These are phyloP conservation scores for Callinectes sapidus DNA, from an alignment of 2,888 invertebrate genomes.

Conservation along the genomic window DNA sequence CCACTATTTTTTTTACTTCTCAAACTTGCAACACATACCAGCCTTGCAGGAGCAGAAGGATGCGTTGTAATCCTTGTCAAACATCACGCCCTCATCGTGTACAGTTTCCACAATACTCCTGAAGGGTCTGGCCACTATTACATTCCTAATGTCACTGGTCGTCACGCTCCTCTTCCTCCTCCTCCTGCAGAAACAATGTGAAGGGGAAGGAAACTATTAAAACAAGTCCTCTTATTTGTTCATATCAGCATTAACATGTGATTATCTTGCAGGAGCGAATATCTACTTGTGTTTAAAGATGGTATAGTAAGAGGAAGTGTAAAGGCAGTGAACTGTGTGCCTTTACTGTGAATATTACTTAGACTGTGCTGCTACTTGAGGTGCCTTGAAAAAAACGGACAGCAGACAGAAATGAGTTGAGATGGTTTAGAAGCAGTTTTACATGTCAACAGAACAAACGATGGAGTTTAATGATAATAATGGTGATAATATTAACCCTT, in stretches of 20 bases:
- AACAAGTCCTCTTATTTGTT: not conserved
- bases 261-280: too few relatives aligned
- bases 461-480: not conserved
- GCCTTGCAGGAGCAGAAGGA: conserved; percentile 4
- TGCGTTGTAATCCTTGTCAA: not conserved
- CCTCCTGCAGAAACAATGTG: not conserved
- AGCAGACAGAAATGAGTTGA: too few relatives aligned
- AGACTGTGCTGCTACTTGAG: not conserved
- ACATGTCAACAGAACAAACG: not conserved
- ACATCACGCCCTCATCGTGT: not conserved
- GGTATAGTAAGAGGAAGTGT: not conserved
- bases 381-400: too few relatives aligned
- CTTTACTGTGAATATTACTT: not conserved
- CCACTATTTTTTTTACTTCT: not conserved
- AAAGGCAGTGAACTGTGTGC: not conserved
- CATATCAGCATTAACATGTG: too few relatives aligned
- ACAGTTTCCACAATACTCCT: not conserved
- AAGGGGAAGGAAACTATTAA: not conserved
- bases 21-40: not conserved
- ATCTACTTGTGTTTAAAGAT: too few relatives aligned
- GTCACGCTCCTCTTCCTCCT: not conserved
- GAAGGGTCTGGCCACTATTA: conserved; percentile 3
- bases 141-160: not conserved
- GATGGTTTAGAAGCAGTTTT: too few relatives aligned
- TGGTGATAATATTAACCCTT: not conserved